Conservation (phyloP, 2,888 invertebrate species). For the Hermaeophaga mercurialis region DNA sequence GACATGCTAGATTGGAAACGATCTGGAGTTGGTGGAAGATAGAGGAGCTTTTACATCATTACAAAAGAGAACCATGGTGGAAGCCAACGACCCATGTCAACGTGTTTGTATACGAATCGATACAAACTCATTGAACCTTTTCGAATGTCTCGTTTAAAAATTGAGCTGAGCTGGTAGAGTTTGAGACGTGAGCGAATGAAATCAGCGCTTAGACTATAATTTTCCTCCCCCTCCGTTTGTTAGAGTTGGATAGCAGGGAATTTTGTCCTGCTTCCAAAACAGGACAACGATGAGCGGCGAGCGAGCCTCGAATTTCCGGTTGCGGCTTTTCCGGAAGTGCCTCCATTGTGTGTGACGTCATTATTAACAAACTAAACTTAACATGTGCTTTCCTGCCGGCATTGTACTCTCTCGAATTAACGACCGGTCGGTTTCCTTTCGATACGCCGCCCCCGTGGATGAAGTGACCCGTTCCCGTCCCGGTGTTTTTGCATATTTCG, state of each 20-base stretch:
- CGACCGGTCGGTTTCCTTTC: conserved; percentile 56
- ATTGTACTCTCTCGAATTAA: conserved; percentile 59
- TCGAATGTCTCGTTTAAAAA: too few relatives aligned
- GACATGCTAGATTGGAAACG: too few relatives aligned
- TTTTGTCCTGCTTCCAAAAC: conserved; percentile 43
- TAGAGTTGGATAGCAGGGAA: too few relatives aligned
- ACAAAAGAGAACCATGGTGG: too few relatives aligned
- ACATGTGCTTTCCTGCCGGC: conserved; percentile 62
- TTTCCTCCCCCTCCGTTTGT: not conserved
- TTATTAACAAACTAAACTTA: conserved; percentile 62
- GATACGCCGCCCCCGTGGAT: conserved; percentile 54
- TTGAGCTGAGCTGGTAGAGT: too few relatives aligned
- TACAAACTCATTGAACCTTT: too few relatives aligned
- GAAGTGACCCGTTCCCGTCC: conserved; percentile 55
- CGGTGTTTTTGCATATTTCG: conserved; percentile 26
- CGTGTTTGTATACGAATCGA: too few relatives aligned
- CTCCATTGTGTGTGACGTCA: conserved; percentile 52
- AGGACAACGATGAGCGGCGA: conserved; percentile 42
- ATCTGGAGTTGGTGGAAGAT: too few relatives aligned
- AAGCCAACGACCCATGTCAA: too few relatives aligned
- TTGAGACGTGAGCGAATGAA: too few relatives aligned
- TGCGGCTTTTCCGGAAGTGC: conserved; percentile 52
- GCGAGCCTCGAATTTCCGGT: conserved; percentile 55
- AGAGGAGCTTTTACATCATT: too few relatives aligned
- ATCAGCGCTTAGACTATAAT: conserved; percentile 2